phyloP scores from a whole-genome alignment of 1,140 invertebrate genomes.

The Epicauta chinensis region DNA sequence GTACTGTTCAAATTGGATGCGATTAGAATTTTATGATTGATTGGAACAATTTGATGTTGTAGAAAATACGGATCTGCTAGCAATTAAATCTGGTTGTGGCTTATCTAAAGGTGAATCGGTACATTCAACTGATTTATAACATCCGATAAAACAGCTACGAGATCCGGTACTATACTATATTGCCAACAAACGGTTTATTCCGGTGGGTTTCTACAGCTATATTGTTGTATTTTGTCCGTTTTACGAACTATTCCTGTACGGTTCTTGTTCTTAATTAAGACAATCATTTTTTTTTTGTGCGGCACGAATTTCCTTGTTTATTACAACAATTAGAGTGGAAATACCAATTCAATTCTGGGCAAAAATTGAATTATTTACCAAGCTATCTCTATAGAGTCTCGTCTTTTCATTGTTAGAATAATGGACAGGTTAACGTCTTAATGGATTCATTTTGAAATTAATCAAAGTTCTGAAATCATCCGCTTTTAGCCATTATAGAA shows the following conservation, averaged over 20 bases:
- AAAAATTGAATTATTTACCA: no score
- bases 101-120: no score
- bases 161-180: no score
- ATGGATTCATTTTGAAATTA: conserved; percentile 19
- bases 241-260: no score
- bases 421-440: conserved; percentile 1
- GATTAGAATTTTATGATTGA: not conserved
- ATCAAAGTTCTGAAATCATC: conserved; percentile 10
- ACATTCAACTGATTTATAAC: no score
- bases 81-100: not conserved
- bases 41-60: not conserved
- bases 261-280: no score
- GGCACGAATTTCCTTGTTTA: not conserved
- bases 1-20: not conserved
- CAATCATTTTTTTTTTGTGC: not conserved
- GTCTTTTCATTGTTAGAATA: not conserved
- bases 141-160: no score
- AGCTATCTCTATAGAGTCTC: not conserved
- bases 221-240: no score
- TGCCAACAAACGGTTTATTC: no score
- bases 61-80: not conserved
- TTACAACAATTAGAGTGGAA: not conserved
- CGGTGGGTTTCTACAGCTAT: no score
- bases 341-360: no score
- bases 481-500: not conserved